phyloP scores from a whole-genome alignment of 1,140 invertebrate species.

The Apocrypta bakeri region DNA sequence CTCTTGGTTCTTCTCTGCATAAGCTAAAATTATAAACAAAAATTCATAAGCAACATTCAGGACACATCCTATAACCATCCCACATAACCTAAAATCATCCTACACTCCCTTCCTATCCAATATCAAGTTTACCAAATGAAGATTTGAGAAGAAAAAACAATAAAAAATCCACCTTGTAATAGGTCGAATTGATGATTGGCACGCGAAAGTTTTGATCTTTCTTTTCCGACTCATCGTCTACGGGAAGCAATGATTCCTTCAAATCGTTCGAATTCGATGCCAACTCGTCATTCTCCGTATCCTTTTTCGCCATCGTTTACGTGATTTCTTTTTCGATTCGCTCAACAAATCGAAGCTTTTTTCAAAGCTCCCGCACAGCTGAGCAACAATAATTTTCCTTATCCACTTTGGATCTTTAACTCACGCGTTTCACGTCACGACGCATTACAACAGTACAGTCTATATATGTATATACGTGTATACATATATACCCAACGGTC shows the following conservation, averaged over 20 bases:
- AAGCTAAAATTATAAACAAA: conserved; percentile 23
- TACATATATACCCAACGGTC: not conserved
- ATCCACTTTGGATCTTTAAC: conserved; percentile 17
- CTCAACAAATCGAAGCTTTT: not conserved
- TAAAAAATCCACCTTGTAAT: not conserved
- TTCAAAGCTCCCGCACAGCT: not conserved
- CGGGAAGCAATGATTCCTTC: conserved; percentile 1
- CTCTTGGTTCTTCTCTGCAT: not conserved
- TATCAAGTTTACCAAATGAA: not conserved
- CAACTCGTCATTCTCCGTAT: not conserved
- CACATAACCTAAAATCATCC: conserved; percentile 14
- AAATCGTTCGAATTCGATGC: conserved; percentile 5
- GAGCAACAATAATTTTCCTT: too few relatives aligned
- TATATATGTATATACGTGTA: too few relatives aligned
- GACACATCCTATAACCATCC: too few relatives aligned
- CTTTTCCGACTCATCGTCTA: not conserved
- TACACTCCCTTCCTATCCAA: not conserved
- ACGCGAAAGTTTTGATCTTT: conserved; percentile 33
- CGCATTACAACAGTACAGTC: not conserved
- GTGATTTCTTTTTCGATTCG: not conserved
- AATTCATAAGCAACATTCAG: not conserved
- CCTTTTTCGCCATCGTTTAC: conserved; percentile 30
- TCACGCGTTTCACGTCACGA: conserved; percentile 7
- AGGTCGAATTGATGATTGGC: not conserved
- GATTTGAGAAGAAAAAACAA: not conserved